These are phyloP conservation scores for Drosophila cracens DNA, from an alignment of 2,888 invertebrate genomes.

Conservation along the genomic window DNA sequence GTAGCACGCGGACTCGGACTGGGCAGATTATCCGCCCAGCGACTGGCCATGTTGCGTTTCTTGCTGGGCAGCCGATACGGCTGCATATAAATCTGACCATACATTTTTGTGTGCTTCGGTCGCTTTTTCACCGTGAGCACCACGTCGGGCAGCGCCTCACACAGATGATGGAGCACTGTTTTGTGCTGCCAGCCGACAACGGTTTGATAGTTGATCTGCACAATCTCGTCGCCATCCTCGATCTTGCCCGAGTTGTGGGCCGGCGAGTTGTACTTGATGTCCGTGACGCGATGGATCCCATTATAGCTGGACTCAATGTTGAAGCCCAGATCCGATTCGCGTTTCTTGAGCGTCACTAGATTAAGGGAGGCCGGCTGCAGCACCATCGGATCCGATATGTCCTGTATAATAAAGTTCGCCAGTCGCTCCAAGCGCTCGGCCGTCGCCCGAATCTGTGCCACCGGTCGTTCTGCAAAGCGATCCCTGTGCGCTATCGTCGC, in stretches of 20 bases:
- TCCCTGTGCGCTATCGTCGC: conserved; percentile 96
- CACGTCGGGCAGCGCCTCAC: conserved; percentile 92
- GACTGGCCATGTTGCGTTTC: conserved; percentile 87
- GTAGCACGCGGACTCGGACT: conserved; percentile 89
- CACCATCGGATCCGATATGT: conserved; percentile 94
- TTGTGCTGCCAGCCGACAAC: conserved; percentile 93
- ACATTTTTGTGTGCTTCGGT: conserved; percentile 92
- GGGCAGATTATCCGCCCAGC: conserved; percentile 90
- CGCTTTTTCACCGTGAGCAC: conserved; percentile 92
- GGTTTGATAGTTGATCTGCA: conserved; percentile 92
- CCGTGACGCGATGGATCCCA: conserved; percentile 92
- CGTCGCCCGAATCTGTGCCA: conserved; percentile 88
- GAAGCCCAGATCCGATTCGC: conserved; percentile 95
- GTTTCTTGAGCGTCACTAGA: conserved; percentile 93
- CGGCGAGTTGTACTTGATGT: conserved; percentile 95
- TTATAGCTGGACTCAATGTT: conserved; percentile 94
- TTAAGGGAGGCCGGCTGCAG: conserved; percentile 96
- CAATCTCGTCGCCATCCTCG: conserved; percentile 98
- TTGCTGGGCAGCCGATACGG: conserved; percentile 90
- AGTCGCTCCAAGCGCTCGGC: conserved; percentile 91
- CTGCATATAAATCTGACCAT: conserved; percentile 89
- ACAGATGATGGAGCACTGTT: conserved; percentile 90
- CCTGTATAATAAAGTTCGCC: conserved; percentile 94
- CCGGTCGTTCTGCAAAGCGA: conserved; percentile 94
- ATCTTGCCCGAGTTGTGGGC: conserved; percentile 96